Evolutionary conservation across 2,797 vertebrate genomes (phyloP).

Genomic region (Vipera latastei): DNA sequence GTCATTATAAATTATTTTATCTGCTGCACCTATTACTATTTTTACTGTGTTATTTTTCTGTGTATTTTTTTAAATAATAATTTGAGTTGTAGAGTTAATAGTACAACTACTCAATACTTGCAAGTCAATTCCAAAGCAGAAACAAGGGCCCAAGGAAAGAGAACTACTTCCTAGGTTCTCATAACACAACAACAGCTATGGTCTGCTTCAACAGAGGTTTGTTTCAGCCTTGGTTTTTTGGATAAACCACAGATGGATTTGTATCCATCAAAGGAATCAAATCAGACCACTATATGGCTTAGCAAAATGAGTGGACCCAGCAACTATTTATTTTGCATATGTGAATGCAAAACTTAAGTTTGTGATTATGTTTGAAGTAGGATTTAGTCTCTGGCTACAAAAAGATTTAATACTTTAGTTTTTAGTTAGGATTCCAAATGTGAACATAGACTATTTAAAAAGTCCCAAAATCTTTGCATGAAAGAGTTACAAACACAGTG

Average conservation of each 20-base stretch:
- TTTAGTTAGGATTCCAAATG: neutral
- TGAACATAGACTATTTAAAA: neutral
- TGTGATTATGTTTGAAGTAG: neutral
- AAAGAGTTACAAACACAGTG: neutral
- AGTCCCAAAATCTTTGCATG: too few species aligned
- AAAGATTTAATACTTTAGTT: neutral
- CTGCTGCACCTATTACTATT: neutral
- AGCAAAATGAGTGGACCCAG: neutral
- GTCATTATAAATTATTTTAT: neutral
- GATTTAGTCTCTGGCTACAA: neutral
- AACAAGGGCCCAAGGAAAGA: neutral
- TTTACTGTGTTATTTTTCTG: neutral
- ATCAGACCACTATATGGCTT: neutral
- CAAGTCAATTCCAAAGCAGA: neutral
- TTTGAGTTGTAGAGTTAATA: neutral
- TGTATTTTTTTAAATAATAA: neutral
- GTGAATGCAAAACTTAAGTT: neutral
- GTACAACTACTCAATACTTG: neutral
- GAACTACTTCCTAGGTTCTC: neutral
- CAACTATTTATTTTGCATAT: neutral
- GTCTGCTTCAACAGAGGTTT: neutral
- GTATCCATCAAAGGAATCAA: neutral
- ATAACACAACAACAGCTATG: neutral
- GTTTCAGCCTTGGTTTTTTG: neutral
- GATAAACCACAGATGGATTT: neutral